phyloP scores from a whole-genome alignment of 1,140 invertebrate genomes.

The Sycophila sp. region DNA sequence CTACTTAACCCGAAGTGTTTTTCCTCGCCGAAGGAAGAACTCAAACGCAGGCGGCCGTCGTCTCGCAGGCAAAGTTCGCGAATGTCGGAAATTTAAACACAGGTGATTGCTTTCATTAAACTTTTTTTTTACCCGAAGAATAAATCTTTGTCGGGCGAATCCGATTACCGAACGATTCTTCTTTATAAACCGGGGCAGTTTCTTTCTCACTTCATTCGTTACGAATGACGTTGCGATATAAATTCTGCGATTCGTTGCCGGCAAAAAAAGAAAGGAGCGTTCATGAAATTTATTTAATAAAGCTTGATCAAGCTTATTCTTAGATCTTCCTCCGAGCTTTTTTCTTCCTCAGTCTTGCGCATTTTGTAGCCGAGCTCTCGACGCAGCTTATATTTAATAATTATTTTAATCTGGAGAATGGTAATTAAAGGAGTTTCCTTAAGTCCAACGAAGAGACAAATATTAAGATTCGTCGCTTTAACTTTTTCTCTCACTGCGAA shows the following conservation, averaged over 20 bases:
- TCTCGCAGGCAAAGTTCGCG: slow-evolving; percentile 19
- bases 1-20: not conserved
- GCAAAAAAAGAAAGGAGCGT: slow-evolving; percentile 17
- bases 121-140: slow-evolving; percentile 24
- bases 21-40: not conserved
- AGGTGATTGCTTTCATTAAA: slow-evolving; percentile 29
- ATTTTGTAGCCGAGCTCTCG: too few species aligned
- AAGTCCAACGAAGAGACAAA: too few species aligned
- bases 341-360: slow-evolving; percentile 13
- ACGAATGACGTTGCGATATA: not conserved
- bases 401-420: not conserved
- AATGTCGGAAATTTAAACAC: slow-evolving; percentile 16
- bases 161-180: slow-evolving; percentile 14
- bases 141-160: not conserved
- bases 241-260: slow-evolving; percentile 26
- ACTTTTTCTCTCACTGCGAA: too few species aligned
- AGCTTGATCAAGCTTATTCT: too few species aligned
- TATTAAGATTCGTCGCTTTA: too few species aligned
- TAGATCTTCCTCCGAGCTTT: not conserved
- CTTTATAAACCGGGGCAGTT: slow-evolving; percentile 15
- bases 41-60: slow-evolving; percentile 1
- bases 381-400: too few species aligned
- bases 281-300: slow-evolving; percentile 31
- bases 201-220: slow-evolving; percentile 25
- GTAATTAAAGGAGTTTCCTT: not conserved